These are phyloP conservation scores for Bathybates hornii DNA, from an alignment of 2,113 vertebrate genomes.

Conservation along the genomic window DNA sequence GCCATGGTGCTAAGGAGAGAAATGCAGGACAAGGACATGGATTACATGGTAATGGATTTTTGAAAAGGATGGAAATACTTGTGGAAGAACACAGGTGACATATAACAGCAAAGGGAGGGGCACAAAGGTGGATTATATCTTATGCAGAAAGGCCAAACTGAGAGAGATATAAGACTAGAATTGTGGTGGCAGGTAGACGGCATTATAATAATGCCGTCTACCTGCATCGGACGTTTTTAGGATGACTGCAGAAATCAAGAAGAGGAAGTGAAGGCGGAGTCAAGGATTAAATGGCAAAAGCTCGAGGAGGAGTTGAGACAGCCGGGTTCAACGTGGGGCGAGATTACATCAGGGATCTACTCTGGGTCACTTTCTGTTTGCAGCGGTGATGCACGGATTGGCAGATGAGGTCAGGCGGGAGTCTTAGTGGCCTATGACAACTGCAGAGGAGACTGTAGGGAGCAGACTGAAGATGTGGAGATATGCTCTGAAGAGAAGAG, in stretches of 20 bases:
- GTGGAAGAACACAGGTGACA: not conserved
- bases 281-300: not conserved
- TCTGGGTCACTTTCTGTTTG: not conserved
- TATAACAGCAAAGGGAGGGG: not conserved
- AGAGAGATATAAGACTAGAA: not conserved
- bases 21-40: not conserved
- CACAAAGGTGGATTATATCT: not conserved
- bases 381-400: not conserved
- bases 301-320: not conserved
- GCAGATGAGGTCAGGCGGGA: not conserved
- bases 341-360: not conserved
- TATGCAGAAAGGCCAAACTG: not conserved
- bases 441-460: not conserved
- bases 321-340: not conserved
- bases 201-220: too few species aligned
- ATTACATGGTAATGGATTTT: not conserved
- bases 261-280: not conserved
- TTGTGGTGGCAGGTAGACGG: not conserved
- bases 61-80: not conserved
- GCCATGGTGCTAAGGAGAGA: not conserved
- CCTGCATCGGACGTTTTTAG: not conserved
- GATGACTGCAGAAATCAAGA: not conserved
- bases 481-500: not conserved
- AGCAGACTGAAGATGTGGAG: not conserved
- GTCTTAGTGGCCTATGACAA: not conserved